Base-by-base conservation (phyloP, 1,140 invertebrate species). In the Lepidostoma basale region DNA sequence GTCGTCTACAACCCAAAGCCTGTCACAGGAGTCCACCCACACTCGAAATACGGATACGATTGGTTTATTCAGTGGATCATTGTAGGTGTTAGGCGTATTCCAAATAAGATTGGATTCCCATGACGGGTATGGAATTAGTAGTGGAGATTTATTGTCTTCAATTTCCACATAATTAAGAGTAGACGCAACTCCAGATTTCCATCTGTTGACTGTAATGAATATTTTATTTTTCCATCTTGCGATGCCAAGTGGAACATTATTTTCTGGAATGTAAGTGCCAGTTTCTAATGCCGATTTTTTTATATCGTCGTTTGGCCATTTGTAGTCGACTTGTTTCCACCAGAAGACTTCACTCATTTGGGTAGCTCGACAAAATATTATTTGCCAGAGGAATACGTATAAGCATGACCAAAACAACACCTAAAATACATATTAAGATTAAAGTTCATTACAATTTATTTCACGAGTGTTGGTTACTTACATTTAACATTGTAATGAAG, bases 171-270 rank as follows among this genome's bases (percentile, higher is more conserved):
- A 90, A 76, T 90, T 91, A 6, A 92, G 78, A n/a, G 88, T 87
- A 5, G 89, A 85, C 1, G 87, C 86, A 2, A 91, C 88, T 3
- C 90, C 90, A 18, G 84, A 83, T 74, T 89, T 91, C 89, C 90
- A 92, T 79, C 88, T 87, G 39, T 90, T 90, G 5, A 92, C 84
- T 2, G 91, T 92, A 42, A 93, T 79, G 74, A 94, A 92, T 47
- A 93, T 72, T 82, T 91, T 92, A 76, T 92, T 86, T 59, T 86
- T 83, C 89, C 90, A 92, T 40, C 87, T 81, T 28, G 87, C 88
- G 56, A 94, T 58, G 20, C 91, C 91, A 12, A 92, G 78, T 1
- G 90, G 90, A 66, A 92, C 75, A 78, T 91, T 92, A 75, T 92
- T 89, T 60, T 83, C 85, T 20, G 83, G 85, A 6, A 91, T 81